These are phyloP conservation scores for Menidia menidia DNA, from an alignment of 2,797 vertebrate genomes.

Conservation along the genomic window DNA sequence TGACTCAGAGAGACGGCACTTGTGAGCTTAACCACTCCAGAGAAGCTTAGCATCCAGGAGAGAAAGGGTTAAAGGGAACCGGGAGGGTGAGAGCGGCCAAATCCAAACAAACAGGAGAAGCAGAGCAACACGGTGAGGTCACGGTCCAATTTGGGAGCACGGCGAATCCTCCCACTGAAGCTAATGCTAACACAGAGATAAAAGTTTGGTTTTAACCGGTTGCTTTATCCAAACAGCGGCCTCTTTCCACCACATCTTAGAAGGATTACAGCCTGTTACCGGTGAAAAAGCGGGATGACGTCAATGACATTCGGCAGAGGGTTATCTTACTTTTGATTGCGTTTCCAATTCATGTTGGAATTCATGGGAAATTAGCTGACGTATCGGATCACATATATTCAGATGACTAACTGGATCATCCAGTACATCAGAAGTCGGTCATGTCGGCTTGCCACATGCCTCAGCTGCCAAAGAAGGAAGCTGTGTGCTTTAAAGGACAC, in stretches of 20 bases:
- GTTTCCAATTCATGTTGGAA: not conserved
- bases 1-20: not conserved
- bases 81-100: conserved; percentile 51
- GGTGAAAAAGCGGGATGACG: not conserved
- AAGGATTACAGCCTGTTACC: too few relatives aligned
- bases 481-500: too few relatives aligned
- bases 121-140: conserved; percentile 74
- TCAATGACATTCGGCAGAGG: not conserved
- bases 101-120: conserved; percentile 77
- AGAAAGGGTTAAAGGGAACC: conserved; percentile 36
- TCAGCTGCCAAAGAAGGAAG: too few relatives aligned
- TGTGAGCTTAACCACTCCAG: not conserved
- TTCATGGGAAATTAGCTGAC: not conserved
- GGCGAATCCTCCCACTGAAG: conserved; percentile 47
- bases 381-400: not conserved
- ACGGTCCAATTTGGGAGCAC: conserved; percentile 58
- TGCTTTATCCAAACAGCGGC: not conserved
- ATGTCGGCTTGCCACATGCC: not conserved
- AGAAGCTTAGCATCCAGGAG: not conserved
- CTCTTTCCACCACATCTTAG: not conserved
- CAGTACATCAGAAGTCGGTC: not conserved
- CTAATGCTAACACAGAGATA: not conserved
- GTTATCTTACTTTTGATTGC: not conserved
- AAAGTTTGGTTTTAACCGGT: not conserved
- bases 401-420: not conserved